Evolutionary conservation across 1,140 invertebrate genomes (phyloP).

Genomic region (Listronotus oregonensis): DNA sequence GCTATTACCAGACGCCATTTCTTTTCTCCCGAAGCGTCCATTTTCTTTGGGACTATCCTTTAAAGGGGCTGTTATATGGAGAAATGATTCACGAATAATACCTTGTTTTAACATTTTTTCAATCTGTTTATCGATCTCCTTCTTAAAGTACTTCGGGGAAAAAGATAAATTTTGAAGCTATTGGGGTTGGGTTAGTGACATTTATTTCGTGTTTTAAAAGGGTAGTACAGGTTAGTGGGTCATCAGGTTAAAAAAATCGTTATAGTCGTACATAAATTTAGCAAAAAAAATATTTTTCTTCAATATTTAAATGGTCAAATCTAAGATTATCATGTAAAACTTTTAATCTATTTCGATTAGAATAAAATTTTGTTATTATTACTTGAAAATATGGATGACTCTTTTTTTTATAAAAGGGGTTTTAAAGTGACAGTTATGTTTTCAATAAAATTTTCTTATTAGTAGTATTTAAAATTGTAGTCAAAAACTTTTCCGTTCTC

Average conservation of each 20-base stretch:
- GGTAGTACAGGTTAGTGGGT: slow-evolving; percentile 35
- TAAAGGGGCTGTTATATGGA: slow-evolving; percentile 52
- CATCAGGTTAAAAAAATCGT: slow-evolving; percentile 43
- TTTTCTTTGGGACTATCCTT: slow-evolving; percentile 56
- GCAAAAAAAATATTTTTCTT: slow-evolving; percentile 28
- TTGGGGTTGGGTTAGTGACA: slow-evolving; percentile 39
- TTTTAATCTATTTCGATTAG: slow-evolving; percentile 8
- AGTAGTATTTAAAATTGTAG: slow-evolving; percentile 36
- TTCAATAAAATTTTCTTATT: slow-evolving; percentile 10
- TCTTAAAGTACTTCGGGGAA: slow-evolving; percentile 52
- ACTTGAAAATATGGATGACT: slow-evolving; percentile 7
- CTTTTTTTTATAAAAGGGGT: slow-evolving; percentile 25
- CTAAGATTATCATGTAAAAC: slow-evolving; percentile 20
- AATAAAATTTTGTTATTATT: neutral
- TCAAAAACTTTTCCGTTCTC: slow-evolving; percentile 22
- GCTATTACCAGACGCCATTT: slow-evolving; percentile 56
- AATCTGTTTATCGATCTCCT: slow-evolving; percentile 55
- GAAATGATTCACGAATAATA: slow-evolving; percentile 52
- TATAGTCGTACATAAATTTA: slow-evolving; percentile 38
- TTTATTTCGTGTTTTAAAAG: slow-evolving; percentile 45
- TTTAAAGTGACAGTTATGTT: slow-evolving; percentile 6
- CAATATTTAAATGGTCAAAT: slow-evolving; percentile 39
- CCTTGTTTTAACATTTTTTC: slow-evolving; percentile 54
- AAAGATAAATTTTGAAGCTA: slow-evolving; percentile 48
- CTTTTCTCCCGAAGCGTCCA: slow-evolving; percentile 51